Base-by-base conservation (phyloP, 2,797 vertebrate genomes). In the Halcyon badia region DNA sequence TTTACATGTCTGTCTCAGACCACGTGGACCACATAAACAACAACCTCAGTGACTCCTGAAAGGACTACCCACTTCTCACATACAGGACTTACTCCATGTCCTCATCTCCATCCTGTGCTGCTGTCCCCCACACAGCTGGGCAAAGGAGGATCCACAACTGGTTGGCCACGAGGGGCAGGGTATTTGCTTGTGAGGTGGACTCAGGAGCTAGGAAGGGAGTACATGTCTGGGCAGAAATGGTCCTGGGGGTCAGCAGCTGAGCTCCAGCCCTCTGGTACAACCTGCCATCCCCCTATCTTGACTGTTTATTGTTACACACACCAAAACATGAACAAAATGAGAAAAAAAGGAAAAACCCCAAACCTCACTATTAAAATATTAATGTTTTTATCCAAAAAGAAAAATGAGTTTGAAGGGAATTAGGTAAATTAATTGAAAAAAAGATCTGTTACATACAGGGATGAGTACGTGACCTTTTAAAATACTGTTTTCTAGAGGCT, bases 121-220 rank as follows among this genome's bases (percentile, higher is more conserved):
- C 31, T 42, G 0, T 20, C 24, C 22, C n/a, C 22, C 1, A 12
- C 52, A 57, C 26, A 33, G 2, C 15, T 41, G 24, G 30, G 20
- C 21, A 58, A 89, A 66, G 48, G 14, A 54, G 15, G 18, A 25
- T 12, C 15, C 15, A 66, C 33, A n/a, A 73, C 13, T 0, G 0
- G 24, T 0, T 1, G 4, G 8, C 15, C 2, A 1, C 25, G 17
- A 41, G 0, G 5, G 28, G 42, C 17, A 17, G 14, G 19, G 16
- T 26, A 7, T 24, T 71, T 76, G 52, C 18, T 28, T 1, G 0
- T 49, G 75, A 54, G 41, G 22, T 73, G 72, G 25, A 26, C 58
- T 83, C 33, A 31, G 62, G 16, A 54, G 11, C 15, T 6, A 7
- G 35, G 5, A 9, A 37, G 19, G 9, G n/a, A 46, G 14, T 14